Evolutionary conservation across 2,888 invertebrate species (phyloP).

Genomic region (Calameuta idolon): DNA sequence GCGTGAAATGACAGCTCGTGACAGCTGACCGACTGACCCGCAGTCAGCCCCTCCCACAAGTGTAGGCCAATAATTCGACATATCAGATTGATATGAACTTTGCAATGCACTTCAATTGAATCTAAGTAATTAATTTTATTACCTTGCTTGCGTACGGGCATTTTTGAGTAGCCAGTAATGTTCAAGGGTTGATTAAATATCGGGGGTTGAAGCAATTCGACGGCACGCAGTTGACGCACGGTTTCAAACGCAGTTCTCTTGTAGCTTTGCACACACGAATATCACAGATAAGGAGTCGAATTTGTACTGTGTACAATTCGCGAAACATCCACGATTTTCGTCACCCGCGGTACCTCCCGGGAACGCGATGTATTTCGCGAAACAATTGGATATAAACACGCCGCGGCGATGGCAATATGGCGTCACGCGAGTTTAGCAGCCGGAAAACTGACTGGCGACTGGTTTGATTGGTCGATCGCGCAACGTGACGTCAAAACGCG

Average conservation of each 20-base stretch:
- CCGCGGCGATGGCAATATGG: constrained; percentile 56
- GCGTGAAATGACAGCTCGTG: constrained; percentile 17
- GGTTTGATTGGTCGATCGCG: constrained; percentile 75
- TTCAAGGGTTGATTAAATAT: constrained; percentile 17
- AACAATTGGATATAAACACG: constrained; percentile 54
- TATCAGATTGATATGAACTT: neutral
- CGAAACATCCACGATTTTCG: constrained; percentile 12
- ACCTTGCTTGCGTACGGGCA: constrained; percentile 85
- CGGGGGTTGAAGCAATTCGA: constrained; percentile 23
- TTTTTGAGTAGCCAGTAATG: constrained; percentile 56
- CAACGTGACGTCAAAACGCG: constrained; percentile 70
- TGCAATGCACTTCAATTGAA: neutral
- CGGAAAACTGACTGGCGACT: constrained; percentile 67
- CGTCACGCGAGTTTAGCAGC: constrained; percentile 56
- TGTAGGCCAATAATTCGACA: neutral
- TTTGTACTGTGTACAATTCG: constrained; percentile 7
- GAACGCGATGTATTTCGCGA: constrained; percentile 35
- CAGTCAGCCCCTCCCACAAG: constrained; percentile 18
- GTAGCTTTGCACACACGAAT: neutral
- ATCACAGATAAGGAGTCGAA: constrained; percentile 2
- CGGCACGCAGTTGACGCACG: constrained; percentile 29
- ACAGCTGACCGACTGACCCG: constrained; percentile 50
- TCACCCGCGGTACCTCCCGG: neutral
- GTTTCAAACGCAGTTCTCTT: constrained; percentile 10
- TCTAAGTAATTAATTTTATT: constrained; percentile 64